A percentile compares a stretch with the other conserved stretches of the same genome.
phyloP scores from a whole-genome alignment of 2,113 vertebrate species.

The Terrapene triunguis region DNA sequence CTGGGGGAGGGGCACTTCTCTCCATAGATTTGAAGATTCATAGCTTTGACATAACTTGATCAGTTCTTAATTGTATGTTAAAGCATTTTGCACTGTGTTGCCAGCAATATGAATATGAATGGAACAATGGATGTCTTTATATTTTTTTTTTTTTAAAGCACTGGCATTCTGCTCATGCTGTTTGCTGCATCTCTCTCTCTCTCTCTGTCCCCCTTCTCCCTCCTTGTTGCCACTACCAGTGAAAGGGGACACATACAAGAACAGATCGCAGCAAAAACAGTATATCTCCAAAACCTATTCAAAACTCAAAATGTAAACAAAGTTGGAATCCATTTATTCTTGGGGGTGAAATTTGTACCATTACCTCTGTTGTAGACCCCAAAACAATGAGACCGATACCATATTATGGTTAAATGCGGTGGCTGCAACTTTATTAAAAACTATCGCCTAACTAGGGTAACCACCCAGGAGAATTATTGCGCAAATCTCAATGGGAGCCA shows the following conservation, averaged over 20 bases:
- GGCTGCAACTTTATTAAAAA: not conserved
- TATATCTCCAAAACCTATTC: not conserved
- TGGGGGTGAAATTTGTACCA: not conserved
- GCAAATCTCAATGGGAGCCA: rapidly evolving
- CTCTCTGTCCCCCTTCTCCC: not conserved
- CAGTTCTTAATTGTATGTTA: not conserved
- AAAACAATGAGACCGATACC: not conserved
- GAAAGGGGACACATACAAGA: not conserved
- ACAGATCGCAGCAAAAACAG: not conserved
- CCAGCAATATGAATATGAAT: not conserved
- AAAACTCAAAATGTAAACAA: not conserved
- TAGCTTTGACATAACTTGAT: not conserved
- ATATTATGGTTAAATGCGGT: not conserved
- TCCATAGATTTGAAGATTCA: not conserved
- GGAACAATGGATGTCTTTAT: not conserved
- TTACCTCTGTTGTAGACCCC: not conserved
- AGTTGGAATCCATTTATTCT: not conserved
- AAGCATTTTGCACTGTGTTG: not conserved
- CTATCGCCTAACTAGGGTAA: not conserved
- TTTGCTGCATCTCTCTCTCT: not conserved
- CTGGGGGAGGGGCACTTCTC: not conserved
- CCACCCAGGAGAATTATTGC: rapidly evolving
- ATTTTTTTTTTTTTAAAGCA: not conserved
- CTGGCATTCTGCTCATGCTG: rapidly evolving
- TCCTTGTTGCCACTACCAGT: not conserved